Evolutionary conservation across 1,140 invertebrate species (phyloP).

Genomic region (Chironomus striatipennis): DNA sequence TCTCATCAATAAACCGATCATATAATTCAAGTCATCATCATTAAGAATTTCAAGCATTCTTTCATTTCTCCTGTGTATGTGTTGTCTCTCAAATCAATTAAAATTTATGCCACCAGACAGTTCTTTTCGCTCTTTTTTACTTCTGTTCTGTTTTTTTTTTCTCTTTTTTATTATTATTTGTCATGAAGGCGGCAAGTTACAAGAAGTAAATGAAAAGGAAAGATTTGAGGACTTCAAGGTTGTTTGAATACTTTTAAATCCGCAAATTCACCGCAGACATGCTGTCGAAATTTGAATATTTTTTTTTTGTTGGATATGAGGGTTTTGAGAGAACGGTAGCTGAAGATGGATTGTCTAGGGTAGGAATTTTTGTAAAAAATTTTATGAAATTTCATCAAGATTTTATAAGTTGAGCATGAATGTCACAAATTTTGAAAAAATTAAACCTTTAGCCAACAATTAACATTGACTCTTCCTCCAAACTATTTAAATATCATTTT

Average conservation of each 20-base stretch:
- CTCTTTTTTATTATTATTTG: not conserved
- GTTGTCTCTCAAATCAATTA: constrained; percentile 10
- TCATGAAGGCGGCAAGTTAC: not conserved
- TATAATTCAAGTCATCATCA: not conserved
- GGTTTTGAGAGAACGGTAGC: too few species aligned
- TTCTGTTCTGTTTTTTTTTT: not conserved
- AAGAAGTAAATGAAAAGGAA: not conserved
- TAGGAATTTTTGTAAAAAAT: too few species aligned
- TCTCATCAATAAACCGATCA: constrained; percentile 23
- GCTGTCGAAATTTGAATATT: constrained; percentile 17
- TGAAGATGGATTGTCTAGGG: too few species aligned
- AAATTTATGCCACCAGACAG: constrained; percentile 10
- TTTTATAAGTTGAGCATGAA: too few species aligned
- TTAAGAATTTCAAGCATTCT: constrained; percentile 16
- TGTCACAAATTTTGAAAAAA: too few species aligned
- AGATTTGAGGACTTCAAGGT: not conserved
- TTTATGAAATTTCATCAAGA: too few species aligned
- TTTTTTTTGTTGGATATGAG: not conserved
- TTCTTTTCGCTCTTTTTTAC: not conserved
- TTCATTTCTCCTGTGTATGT: not conserved
- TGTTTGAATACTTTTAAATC: not conserved
- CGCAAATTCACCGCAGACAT: not conserved
- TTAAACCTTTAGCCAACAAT: too few species aligned
- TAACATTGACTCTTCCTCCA: too few species aligned
- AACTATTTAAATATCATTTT: not conserved